Base-by-base conservation (phyloP, 2,797 vertebrate genomes). In the Gadopsis bispinosus region DNA sequence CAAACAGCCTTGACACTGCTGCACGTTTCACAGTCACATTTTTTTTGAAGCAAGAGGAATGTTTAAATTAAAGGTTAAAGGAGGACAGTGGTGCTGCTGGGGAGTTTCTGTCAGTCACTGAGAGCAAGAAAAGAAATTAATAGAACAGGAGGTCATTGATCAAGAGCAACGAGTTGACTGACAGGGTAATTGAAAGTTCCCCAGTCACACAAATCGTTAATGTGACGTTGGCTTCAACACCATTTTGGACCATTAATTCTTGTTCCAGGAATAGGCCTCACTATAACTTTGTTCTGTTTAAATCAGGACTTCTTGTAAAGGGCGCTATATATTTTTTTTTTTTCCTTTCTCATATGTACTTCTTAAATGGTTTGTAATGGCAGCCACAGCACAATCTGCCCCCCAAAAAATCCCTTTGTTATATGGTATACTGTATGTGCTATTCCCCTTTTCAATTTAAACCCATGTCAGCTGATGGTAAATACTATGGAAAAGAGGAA, bases 401-500 rank as follows among this genome's bases (percentile, higher is more conserved):
- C 31, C 45, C 20, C 1, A 45, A 64, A 35, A 11, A 31, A 55
- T 22, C 19, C 26, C 62, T 43, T 58, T 35, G 4, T 39, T 66
- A 22, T 48, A 17, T 16, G 7, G 41, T 14, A 4, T 50, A 17
- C 7, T 55, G 17, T 22, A 51, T n/a, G 67, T 55, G 29, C 12
- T 20, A 56, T 76, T 83, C 35, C 60, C 5, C 47, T 70, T 58
- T 50, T 26, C 26, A 58, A 59, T 69, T 45, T 2, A 61, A 35
- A 56, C 29, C 35, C 43, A n/a, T 0, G 22, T 76, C 65, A 77
- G 47, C 71, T 83, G 70, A 67, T 58, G 26, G 51, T 64, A 71
- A 71, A 75, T 51, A 45, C 43, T 61, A 14, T 12, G 19, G 60
- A 16, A 69, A 82, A 79, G 71, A 48, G 73, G 69, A 82, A 83